phyloP scores from a whole-genome alignment of 2,888 invertebrate species.

The Mycogona germanica region DNA sequence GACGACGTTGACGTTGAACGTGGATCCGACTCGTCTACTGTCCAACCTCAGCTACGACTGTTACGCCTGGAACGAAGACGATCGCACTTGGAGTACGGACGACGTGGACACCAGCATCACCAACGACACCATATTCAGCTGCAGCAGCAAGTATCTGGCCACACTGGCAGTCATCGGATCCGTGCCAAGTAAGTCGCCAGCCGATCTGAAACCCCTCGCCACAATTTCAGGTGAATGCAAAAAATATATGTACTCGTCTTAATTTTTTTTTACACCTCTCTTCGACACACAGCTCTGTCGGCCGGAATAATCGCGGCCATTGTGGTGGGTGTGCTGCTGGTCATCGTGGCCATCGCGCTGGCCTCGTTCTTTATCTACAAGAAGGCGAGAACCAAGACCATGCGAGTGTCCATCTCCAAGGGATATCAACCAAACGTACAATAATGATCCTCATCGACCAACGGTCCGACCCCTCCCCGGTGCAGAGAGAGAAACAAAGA shows the following conservation, averaged over 20 bases:
- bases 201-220: background rate
- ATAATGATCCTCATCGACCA: no score
- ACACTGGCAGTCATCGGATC: constrained; percentile 11
- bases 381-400: constrained; percentile 14
- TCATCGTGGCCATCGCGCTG: background rate
- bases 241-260: background rate
- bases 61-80: constrained; percentile 6
- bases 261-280: constrained; percentile 10
- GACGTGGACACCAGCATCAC: background rate
- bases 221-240: background rate
- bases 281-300: constrained; percentile 11
- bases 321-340: constrained; percentile 8
- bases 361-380: constrained; percentile 10
- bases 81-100: background rate
- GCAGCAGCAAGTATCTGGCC: background rate
- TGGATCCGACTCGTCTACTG: background rate
- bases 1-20: background rate
- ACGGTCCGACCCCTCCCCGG: no score
- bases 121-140: background rate
- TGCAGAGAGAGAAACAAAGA: no score
- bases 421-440: constrained; percentile 16
- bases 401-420: constrained; percentile 17
- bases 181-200: background rate
- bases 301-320: constrained; percentile 14
- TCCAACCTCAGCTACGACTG: constrained; percentile 9